phyloP scores from a whole-genome alignment of 2,797 vertebrate genomes.

The Bryconaethiops microstoma region DNA sequence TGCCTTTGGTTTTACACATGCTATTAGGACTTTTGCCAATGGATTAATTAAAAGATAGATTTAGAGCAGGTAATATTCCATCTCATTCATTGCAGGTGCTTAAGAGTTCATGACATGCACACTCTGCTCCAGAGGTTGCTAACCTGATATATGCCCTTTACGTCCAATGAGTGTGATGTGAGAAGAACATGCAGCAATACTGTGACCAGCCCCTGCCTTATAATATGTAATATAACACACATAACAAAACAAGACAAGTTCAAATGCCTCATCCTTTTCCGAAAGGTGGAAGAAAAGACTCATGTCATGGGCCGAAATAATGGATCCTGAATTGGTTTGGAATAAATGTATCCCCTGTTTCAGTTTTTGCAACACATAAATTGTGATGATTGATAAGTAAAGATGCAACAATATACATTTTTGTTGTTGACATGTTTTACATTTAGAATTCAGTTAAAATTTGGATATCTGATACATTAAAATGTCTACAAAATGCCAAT shows the following conservation, averaged over 20 bases:
- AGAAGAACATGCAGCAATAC: background rate
- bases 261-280: background rate
- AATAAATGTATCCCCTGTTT: background rate
- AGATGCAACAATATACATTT: background rate
- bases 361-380: background rate
- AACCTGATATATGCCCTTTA: background rate
- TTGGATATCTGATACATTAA: too few species aligned
- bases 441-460: too few species aligned
- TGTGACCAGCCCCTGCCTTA: background rate
- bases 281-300: background rate
- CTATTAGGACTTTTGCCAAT: background rate
- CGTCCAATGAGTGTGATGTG: background rate
- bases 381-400: background rate
- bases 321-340: background rate
- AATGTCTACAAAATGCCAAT: too few species aligned
- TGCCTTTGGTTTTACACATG: background rate
- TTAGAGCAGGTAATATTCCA: background rate
- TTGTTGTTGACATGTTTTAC: background rate
- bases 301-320: background rate
- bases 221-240: background rate
- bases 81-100: background rate
- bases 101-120: background rate
- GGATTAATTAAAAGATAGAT: background rate
- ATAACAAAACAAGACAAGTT: background rate
- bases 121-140: background rate